phyloP scores from a whole-genome alignment of 2,797 vertebrate genomes.

The Gymnodraco acuticeps region DNA sequence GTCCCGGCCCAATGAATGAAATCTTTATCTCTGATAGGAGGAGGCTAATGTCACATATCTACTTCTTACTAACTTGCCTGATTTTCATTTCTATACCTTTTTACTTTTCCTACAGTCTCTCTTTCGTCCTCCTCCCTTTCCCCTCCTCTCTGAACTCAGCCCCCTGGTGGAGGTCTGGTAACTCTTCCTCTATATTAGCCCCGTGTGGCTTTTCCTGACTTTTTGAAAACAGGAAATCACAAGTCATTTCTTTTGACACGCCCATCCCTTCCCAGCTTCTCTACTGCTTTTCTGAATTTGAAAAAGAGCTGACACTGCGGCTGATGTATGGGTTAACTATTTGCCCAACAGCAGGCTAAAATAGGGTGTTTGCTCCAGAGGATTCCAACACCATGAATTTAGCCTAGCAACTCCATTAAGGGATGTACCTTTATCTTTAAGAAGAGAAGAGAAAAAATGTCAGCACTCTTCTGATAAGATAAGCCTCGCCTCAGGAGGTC shows the following conservation, averaged over 20 bases:
- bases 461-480: neutral
- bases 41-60: conserved; percentile 34
- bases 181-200: neutral
- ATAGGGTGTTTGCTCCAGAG: neutral
- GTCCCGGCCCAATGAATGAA: conserved; percentile 74
- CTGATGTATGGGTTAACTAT: too few relatives aligned
- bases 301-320: neutral
- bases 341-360: neutral
- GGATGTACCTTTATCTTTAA: neutral
- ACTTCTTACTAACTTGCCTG: conserved; percentile 7
- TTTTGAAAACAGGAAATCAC: conserved; percentile 43
- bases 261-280: neutral
- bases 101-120: neutral
- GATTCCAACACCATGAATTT: neutral
- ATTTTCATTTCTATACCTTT: neutral
- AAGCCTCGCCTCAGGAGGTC: neutral
- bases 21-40: conserved; percentile 73
- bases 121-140: neutral
- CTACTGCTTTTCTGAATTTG: neutral
- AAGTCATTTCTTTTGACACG: neutral
- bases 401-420: neutral
- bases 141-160: conserved; percentile 39
- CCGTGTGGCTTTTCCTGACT: conserved; percentile 30
- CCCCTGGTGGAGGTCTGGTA: conserved; percentile 61
- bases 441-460: neutral